Percentiles rank a stretch among this genome's conserved stretches.
Conservation (phyloP, 2,888 invertebrate genomes). For the Leuctra nigra region DNA sequence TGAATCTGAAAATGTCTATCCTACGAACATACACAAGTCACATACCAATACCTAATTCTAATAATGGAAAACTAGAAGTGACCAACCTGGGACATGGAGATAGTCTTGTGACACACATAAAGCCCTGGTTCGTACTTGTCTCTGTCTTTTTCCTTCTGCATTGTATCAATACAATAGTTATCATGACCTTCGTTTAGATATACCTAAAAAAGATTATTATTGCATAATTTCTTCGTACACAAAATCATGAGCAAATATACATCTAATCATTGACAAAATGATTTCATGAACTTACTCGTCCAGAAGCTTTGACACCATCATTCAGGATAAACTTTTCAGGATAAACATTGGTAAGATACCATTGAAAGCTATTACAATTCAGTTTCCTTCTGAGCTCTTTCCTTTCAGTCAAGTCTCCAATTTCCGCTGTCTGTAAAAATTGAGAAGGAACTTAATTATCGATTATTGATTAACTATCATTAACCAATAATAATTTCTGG, state of each 20-base stretch:
- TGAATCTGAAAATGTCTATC: too few relatives aligned
- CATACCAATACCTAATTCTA: too few relatives aligned
- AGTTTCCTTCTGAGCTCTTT: conserved; percentile 68
- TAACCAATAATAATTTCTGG: too few relatives aligned
- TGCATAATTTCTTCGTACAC: not conserved
- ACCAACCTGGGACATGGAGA: conserved; percentile 56
- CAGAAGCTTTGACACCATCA: conserved; percentile 69
- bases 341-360: conserved; percentile 86
- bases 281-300: conserved; percentile 46
- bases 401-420: conserved; percentile 78
- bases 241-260: not conserved
- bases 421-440: conserved; percentile 41
- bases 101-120: conserved; percentile 63
- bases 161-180: conserved; percentile 69
- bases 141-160: conserved; percentile 60
- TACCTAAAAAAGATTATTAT: conserved; percentile 8
- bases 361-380: conserved; percentile 83
- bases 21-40: too few relatives aligned
- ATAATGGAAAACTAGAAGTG: too few relatives aligned
- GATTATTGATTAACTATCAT: too few relatives aligned
- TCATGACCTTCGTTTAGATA: conserved; percentile 46
- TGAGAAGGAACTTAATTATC: not conserved
- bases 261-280: not conserved
- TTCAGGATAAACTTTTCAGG: conserved; percentile 87
- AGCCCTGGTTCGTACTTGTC: conserved; percentile 62